These are phyloP conservation scores for Cacoxenus indagator DNA, from an alignment of 2,888 invertebrate species.

Conservation along the genomic window DNA sequence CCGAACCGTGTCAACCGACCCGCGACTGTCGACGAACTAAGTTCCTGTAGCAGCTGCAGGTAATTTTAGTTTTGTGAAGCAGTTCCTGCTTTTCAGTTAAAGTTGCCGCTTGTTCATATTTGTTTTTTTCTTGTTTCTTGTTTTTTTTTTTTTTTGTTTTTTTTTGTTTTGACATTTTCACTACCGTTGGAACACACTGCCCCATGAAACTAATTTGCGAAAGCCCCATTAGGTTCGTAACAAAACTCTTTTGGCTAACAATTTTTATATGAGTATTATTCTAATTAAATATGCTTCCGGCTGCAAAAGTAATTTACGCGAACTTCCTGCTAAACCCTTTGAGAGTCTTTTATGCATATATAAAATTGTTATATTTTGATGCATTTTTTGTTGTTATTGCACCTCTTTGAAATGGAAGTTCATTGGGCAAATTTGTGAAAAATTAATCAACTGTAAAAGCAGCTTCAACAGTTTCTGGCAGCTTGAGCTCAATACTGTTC, in stretches of 20 bases:
- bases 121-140: background rate
- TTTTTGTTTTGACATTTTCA: background rate
- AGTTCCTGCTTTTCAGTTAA: no score
- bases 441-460: conserved; percentile 16
- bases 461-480: background rate
- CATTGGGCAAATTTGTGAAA: conserved; percentile 14
- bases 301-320: conserved; percentile 18
- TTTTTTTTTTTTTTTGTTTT: background rate
- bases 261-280: background rate
- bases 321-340: conserved; percentile 11
- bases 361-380: background rate
- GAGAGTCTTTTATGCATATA: background rate
- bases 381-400: background rate
- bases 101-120: no score
- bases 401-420: conserved; percentile 3
- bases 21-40: background rate
- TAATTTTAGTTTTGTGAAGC: conserved; percentile 4
- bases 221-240: background rate
- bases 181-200: background rate
- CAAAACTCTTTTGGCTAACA: background rate
- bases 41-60: conserved; percentile 14
- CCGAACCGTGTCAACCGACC: background rate
- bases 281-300: conserved; percentile 22
- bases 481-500: background rate
- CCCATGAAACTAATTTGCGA: background rate